Evolutionary conservation across 92 coral and sea anemone species (phyloP), one percentile per base, ranked within the genome.

Genomic region (Umimayanthus kanabou): DNA sequence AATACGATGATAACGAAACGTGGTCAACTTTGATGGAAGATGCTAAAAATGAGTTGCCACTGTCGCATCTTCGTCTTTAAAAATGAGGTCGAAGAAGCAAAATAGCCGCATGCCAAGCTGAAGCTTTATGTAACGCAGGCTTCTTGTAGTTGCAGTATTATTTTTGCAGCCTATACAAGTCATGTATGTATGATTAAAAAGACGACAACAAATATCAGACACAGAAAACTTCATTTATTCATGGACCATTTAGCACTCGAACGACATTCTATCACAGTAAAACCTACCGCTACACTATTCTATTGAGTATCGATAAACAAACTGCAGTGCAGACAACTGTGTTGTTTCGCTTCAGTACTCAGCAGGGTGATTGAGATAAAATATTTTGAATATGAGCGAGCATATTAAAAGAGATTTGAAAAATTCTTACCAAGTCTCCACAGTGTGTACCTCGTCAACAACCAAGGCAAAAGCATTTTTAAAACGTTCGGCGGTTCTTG

Each of bases 321-420:
- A 9, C 10, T 2, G 15, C 45, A n/a, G n/a, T n/a, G n/a, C n/a
- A n/a, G n/a, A n/a, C n/a, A n/a, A n/a, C n/a, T n/a, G n/a, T 13
- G 79, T 75, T 75, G 79, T 75, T 75, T 75, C 79, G 79, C 79
- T n/a, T n/a, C n/a, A n/a, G n/a, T n/a, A n/a, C n/a, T n/a, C n/a
- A n/a, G n/a, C n/a, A n/a, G n/a, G n/a, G n/a, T n/a, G n/a, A n/a
- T n/a, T n/a, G n/a, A n/a, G n/a, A n/a, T n/a, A n/a, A n/a, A n/a
- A n/a, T n/a, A n/a, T n/a, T n/a, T n/a, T n/a, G n/a, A n/a, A n/a
- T n/a, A n/a, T n/a, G n/a, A n/a, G n/a, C n/a, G n/a, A n/a, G n/a
- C n/a, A n/a, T n/a, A n/a, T n/a, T n/a, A n/a, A n/a, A n/a, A n/a
- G n/a, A n/a, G n/a, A n/a, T n/a, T n/a, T n/a, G n/a, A n/a, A n/a